phyloP scores from a whole-genome alignment of 1,140 invertebrate species.

The Apis dorsata region DNA sequence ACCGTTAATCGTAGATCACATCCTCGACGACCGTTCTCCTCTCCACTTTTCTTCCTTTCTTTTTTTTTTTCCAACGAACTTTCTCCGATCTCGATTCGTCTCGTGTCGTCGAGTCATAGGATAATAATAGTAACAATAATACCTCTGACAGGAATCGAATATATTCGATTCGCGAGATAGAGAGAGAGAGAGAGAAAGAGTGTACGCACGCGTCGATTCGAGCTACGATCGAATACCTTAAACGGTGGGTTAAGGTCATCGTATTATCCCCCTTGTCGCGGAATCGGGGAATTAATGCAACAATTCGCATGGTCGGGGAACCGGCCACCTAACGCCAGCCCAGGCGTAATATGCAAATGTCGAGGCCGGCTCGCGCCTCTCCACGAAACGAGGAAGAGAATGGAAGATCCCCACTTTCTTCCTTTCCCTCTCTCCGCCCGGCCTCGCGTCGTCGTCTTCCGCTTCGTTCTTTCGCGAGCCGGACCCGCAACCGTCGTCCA shows the following conservation, averaged over 20 bases:
- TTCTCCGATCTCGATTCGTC: slow-evolving; percentile 8
- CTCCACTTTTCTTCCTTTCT: too few relatives aligned
- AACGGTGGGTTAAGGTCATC: slow-evolving; percentile 64
- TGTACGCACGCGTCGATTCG: slow-evolving; percentile 1
- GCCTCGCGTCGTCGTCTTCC: slow-evolving; percentile 7
- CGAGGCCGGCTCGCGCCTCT: slow-evolving; percentile 55
- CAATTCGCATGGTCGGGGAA: slow-evolving; percentile 41
- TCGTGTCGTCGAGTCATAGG: not conserved
- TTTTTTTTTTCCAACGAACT: slow-evolving; percentile 50
- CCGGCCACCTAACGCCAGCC: slow-evolving; percentile 64
- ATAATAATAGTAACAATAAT: too few relatives aligned
- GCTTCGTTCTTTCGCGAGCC: slow-evolving; percentile 30
- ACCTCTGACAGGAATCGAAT: too few relatives aligned
- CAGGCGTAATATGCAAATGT: slow-evolving; percentile 66
- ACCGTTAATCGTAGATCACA: slow-evolving; percentile 40
- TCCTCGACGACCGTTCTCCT: slow-evolving; percentile 7
- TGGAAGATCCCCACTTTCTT: slow-evolving; percentile 41
- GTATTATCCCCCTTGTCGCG: slow-evolving; percentile 50
- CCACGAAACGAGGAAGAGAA: slow-evolving; percentile 56
- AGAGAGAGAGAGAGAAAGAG: not conserved
- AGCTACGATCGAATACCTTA: too few relatives aligned
- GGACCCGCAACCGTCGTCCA: slow-evolving; percentile 14
- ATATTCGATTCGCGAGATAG: not conserved
- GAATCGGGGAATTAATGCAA: slow-evolving; percentile 65
- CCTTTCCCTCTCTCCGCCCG: slow-evolving; percentile 37